phyloP scores from a whole-genome alignment of 2,113 vertebrate species.

The Bubalus kerabau region DNA sequence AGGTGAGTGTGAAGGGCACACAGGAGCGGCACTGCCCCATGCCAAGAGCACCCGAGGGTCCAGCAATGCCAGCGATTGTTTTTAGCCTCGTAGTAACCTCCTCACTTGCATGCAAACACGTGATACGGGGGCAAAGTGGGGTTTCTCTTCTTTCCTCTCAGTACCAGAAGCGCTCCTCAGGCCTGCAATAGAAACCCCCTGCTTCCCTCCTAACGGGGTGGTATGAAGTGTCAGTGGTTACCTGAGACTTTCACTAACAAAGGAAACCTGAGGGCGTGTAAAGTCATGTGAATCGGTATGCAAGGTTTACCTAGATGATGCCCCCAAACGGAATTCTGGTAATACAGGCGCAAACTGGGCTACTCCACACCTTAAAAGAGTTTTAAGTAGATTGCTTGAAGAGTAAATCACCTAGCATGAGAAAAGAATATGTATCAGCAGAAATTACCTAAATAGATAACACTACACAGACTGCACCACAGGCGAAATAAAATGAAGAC shows the following conservation, averaged over 20 bases:
- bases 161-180: neutral
- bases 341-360: neutral
- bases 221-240: neutral
- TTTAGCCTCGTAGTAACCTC: neutral
- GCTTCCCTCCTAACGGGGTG: neutral
- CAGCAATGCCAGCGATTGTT: neutral
- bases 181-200: neutral
- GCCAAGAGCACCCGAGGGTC: neutral
- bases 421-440: conserved; percentile 25
- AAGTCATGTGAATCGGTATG: neutral
- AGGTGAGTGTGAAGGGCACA: neutral
- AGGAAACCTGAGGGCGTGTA: neutral
- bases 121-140: neutral
- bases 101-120: neutral
- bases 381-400: neutral
- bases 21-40: neutral
- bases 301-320: neutral
- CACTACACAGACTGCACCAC: neutral
- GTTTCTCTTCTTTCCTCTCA: neutral
- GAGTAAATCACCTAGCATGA: conserved; percentile 25
- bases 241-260: neutral
- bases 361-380: conserved; percentile 31
- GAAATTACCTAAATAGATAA: conserved; percentile 14
- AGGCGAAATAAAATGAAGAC: neutral
- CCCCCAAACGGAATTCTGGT: neutral